Conservation (phyloP, 2,113 vertebrate species). For the Rhizomys pruinosus region DNA sequence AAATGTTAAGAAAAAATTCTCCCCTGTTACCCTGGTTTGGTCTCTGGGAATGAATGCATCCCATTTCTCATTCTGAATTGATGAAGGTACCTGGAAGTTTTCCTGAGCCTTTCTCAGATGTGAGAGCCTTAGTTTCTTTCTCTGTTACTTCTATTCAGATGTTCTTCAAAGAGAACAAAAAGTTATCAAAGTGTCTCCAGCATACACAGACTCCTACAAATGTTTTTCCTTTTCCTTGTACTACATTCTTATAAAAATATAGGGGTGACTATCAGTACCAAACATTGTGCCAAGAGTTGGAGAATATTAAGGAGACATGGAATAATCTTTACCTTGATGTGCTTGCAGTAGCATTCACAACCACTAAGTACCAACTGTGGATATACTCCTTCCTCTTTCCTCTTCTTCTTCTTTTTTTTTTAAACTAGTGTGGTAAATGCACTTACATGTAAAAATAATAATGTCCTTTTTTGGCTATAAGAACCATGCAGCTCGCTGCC, state of each 20-base stretch:
- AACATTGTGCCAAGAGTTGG: background rate
- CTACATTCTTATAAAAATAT: background rate
- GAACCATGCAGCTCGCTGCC: background rate
- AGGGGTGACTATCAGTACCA: no score
- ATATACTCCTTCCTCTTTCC: background rate
- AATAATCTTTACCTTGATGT: background rate
- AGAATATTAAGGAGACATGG: background rate
- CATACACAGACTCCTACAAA: background rate
- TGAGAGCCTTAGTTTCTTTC: background rate
- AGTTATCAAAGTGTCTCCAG: background rate
- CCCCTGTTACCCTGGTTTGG: constrained; percentile 16
- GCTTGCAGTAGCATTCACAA: background rate
- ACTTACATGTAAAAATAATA: background rate
- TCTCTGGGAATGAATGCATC: background rate
- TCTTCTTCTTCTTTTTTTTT: no score
- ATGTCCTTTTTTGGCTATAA: background rate
- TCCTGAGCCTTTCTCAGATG: background rate
- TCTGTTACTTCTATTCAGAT: background rate
- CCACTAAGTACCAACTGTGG: background rate
- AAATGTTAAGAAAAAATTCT: no score
- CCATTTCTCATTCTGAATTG: background rate
- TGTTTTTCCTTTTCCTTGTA: background rate
- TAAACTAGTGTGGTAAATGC: background rate
- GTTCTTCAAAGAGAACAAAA: constrained; percentile 29
- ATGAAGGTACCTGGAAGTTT: background rate